Evolutionary conservation across 2,888 invertebrate genomes (phyloP).

Genomic region (Cyrtodaria siliqua): DNA sequence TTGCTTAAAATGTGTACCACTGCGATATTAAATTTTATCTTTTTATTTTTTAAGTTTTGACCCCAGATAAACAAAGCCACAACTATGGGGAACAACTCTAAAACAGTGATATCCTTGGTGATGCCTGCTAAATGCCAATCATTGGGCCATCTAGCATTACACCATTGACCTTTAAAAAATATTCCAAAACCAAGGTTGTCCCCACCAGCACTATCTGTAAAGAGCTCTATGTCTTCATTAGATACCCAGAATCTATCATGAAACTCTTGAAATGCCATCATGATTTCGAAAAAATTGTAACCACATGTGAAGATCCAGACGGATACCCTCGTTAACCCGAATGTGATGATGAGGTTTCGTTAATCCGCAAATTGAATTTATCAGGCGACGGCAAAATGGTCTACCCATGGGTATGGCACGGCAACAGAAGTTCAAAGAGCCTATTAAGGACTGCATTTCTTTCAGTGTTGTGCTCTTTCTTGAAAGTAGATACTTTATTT

Average conservation of each 20-base stretch:
- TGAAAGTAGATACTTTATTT: slow-evolving; percentile 1
- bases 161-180: slow-evolving; percentile 15
- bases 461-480: slow-evolving; percentile 22
- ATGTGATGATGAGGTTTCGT: slow-evolving; percentile 34
- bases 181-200: slow-evolving; percentile 12
- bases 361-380: slow-evolving; percentile 30
- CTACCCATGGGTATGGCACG: slow-evolving; percentile 33
- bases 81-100: slow-evolving; percentile 22
- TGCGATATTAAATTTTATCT: slow-evolving; percentile 4
- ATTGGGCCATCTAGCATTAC: slow-evolving; percentile 10
- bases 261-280: slow-evolving; percentile 16
- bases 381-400: slow-evolving; percentile 43
- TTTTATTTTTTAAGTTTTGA: slow-evolving; percentile 9
- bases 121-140: slow-evolving; percentile 4
- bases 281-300: slow-evolving; percentile 1
- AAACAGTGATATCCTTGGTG: slow-evolving; percentile 16
- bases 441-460: slow-evolving; percentile 37
- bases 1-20: slow-evolving; percentile 9
- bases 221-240: slow-evolving; percentile 20
- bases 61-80: slow-evolving; percentile 7
- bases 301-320: slow-evolving; percentile 6
- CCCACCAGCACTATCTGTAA: slow-evolving; percentile 19
- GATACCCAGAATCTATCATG: slow-evolving; percentile 22
- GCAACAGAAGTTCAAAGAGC: slow-evolving; percentile 32
- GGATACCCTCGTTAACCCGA: slow-evolving; percentile 25